Percentiles rank a stretch among this genome's conserved stretches.
Conservation (phyloP, 1,140 invertebrate genomes). For the Onthophagus taurus region DNA sequence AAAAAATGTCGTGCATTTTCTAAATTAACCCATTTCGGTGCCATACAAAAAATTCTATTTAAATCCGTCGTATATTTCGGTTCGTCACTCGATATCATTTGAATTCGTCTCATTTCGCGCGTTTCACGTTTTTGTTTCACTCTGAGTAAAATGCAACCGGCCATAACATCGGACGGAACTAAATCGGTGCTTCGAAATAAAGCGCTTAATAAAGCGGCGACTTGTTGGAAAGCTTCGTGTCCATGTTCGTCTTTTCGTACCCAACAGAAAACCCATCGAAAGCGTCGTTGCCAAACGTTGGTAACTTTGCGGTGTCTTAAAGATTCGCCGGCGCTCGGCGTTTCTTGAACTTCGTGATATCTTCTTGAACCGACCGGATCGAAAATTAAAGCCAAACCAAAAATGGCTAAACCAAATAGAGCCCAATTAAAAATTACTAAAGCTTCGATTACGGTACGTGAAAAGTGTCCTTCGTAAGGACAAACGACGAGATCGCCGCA, state of each 20-base stretch:
- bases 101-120: slow-evolving; percentile 55
- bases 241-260: slow-evolving; percentile 62
- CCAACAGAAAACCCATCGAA: slow-evolving; percentile 73
- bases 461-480: slow-evolving; percentile 54
- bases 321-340: slow-evolving; percentile 43
- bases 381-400: slow-evolving; percentile 68
- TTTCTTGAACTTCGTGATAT: slow-evolving; percentile 48
- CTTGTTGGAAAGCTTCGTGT: slow-evolving; percentile 73
- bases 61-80: slow-evolving; percentile 54
- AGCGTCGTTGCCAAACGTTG: slow-evolving; percentile 58
- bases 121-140: slow-evolving; percentile 64
- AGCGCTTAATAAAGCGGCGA: slow-evolving; percentile 66
- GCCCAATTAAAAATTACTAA: slow-evolving; percentile 75
- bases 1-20: slow-evolving; percentile 66
- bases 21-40: slow-evolving; percentile 70
- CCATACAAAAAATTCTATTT: slow-evolving; percentile 48
- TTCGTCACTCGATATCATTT: slow-evolving; percentile 55
- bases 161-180: slow-evolving; percentile 80
- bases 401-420: slow-evolving; percentile 59
- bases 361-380: slow-evolving; percentile 66
- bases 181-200: slow-evolving; percentile 76
- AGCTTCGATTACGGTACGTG: slow-evolving; percentile 61
- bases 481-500: slow-evolving; percentile 54
- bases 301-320: slow-evolving; percentile 52
- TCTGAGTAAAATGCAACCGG: slow-evolving; percentile 71